Evolutionary conservation across 2,888 invertebrate species (phyloP).

Genomic region (Timema podura): DNA sequence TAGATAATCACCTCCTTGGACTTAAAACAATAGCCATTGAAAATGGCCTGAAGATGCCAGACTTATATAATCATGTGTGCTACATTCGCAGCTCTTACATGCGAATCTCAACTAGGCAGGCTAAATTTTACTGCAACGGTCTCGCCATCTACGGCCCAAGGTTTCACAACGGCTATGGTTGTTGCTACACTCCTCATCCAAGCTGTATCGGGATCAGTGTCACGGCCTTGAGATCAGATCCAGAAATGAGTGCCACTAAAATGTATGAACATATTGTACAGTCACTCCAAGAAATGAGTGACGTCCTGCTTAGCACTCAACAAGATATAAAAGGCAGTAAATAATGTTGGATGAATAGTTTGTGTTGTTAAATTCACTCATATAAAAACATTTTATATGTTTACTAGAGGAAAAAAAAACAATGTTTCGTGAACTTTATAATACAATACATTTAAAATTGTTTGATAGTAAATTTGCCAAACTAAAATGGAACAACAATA

Average conservation of each 20-base stretch:
- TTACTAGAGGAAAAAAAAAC: too few species aligned
- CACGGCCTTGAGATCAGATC: conserved; percentile 60
- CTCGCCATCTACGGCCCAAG: conserved; percentile 88
- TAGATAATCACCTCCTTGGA: conserved; percentile 91
- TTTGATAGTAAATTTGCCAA: too few species aligned
- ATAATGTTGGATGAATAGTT: too few species aligned
- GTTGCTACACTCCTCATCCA: conserved; percentile 84
- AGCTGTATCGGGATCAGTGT: conserved; percentile 71
- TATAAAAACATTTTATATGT: too few species aligned
- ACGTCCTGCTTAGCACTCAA: conserved; percentile 51
- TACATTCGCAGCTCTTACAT: conserved; percentile 71
- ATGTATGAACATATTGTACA: conserved; percentile 57
- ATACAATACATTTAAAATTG: too few species aligned
- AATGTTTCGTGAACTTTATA: too few species aligned
- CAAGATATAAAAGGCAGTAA: too few species aligned
- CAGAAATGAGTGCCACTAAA: conserved; percentile 55
- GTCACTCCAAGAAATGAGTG: conserved; percentile 65
- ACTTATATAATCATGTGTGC: conserved; percentile 66
- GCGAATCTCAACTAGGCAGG: conserved; percentile 87
- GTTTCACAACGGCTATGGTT: conserved; percentile 82
- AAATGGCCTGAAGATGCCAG: conserved; percentile 68
- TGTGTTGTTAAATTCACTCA: too few species aligned
- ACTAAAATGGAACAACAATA: too few species aligned
- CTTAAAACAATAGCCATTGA: conserved; percentile 78
- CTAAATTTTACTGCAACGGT: too few species aligned